Conservation (phyloP, 2,888 invertebrate genomes). For the Acanthopleura granulata region DNA sequence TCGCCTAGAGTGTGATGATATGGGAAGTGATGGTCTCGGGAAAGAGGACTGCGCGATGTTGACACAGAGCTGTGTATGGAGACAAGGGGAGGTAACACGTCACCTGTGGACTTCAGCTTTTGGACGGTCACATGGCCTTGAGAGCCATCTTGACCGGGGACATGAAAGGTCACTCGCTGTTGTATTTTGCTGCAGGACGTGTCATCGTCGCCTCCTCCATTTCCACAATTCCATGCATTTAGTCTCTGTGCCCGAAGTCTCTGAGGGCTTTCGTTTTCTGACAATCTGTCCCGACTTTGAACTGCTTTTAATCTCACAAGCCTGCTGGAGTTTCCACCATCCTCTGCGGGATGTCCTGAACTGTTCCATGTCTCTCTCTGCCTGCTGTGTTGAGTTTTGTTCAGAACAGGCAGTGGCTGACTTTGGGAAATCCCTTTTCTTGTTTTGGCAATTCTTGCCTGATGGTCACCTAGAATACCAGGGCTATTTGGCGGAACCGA, state of each 20-base stretch:
- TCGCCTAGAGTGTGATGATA: neutral
- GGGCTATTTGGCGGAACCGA: neutral
- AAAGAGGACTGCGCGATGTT: neutral
- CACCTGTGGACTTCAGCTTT: neutral
- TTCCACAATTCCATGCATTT: too few relatives aligned
- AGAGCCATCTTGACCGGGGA: neutral
- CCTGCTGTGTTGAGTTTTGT: too few relatives aligned
- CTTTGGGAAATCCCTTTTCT: neutral
- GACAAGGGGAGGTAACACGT: slow-evolving; percentile 1
- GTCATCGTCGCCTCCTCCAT: neutral
- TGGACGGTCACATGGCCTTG: neutral
- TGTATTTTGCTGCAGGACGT: neutral
- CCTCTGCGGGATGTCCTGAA: neutral
- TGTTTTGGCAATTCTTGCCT: neutral
- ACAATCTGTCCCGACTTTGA: neutral
- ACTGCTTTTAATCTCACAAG: neutral
- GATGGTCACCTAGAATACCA: neutral
- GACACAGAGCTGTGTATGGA: neutral
- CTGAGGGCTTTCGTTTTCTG: neutral
- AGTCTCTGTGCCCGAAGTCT: neutral
- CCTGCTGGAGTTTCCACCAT: neutral
- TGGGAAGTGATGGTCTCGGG: neutral
- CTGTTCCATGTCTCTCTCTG: too few relatives aligned
- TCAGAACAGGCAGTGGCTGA: neutral
- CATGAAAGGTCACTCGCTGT: neutral